Evolutionary conservation across 2,113 vertebrate species (phyloP), one percentile per base, ranked within the genome.

Genomic region (Leucopsar rothschildi): DNA sequence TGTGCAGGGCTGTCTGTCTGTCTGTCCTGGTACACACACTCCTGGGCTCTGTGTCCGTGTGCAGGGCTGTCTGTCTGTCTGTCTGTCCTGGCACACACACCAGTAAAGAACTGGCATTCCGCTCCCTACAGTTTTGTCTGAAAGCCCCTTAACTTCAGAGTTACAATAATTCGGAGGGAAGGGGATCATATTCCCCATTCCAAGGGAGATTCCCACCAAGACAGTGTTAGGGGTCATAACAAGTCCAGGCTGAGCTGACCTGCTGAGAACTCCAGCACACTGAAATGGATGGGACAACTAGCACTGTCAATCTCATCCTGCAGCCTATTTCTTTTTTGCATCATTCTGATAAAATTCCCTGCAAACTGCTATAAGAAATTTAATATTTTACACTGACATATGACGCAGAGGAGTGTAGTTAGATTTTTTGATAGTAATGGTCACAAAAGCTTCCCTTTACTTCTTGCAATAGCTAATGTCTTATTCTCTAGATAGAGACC

Each of bases 111-210:
- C 50, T 28, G 15, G 3, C 27, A 28, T 52, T 52, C 50, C 15
- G 28, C 16, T 50, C 27, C 50, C 50, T 7, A 52, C 50, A 17
- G 50, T 15, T 52, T 52, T 52, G 27, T 22, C 22, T 29, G 17
- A 68, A 39, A 57, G 5, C 52, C 22, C 64, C n/a, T 39, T 49
- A 10, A 3, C 17, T 57, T 28, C 64, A 2, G 5, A 23, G 23
- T 7, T 28, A 23, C 0, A 22, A 5, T 14, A 13, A n/a, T 40
- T 49, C 0, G 0, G 35, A 40, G 24, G 24, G 35, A 23, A 50
- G 7, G 5, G 18, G 24, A 7, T n/a, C 24, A 11, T 5, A 12
- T 4, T 59, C 37, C 24, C 37, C 21, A 3, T 35, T 31, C 56
- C 66, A 35, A 40, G 37, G 56, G 45, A 52, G 8, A 31, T 13